Percentiles rank a stretch among this genome's conserved stretches.
Conservation (phyloP, 2,797 vertebrate species). For the Perodicticus potto region DNA sequence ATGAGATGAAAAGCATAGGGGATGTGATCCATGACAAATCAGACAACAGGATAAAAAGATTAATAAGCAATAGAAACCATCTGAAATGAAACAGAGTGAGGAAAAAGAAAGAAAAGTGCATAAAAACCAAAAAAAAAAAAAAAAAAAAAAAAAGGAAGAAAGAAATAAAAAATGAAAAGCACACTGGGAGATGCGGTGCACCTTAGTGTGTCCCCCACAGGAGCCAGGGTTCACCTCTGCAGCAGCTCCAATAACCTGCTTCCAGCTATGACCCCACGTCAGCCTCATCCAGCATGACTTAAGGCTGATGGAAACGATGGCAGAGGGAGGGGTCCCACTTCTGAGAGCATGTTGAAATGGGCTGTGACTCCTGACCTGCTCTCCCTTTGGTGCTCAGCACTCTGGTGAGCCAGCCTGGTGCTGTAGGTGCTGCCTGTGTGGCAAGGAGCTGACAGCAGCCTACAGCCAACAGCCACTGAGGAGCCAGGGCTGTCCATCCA, state of each 20-base stretch:
- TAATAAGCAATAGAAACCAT: not conserved
- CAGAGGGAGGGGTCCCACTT: too few species aligned
- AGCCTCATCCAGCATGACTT: not conserved
- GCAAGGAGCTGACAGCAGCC: not conserved
- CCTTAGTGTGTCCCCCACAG: too few species aligned
- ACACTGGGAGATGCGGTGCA: fast-evolving
- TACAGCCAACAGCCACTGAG: not conserved
- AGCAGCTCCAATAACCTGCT: not conserved
- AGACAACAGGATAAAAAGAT: too few species aligned
- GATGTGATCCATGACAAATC: fast-evolving
- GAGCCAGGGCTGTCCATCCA: not conserved
- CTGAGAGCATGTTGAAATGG: fast-evolving
- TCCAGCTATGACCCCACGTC: fast-evolving
- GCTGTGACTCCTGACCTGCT: not conserved
- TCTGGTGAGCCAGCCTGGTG: fast-evolving
- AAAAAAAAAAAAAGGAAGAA: not conserved
- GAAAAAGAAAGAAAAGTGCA: not conserved
- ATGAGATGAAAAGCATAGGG: not conserved
- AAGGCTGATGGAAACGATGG: not conserved
- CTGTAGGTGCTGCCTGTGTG: fast-evolving
- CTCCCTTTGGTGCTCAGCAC: not conserved
- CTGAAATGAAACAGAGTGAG: fast-evolving
- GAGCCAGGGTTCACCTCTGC: fast-evolving
- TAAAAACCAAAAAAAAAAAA: not conserved
- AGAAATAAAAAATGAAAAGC: not conserved